Evolutionary conservation across 1,140 invertebrate genomes (phyloP).

Genomic region (Galleria mellonella): DNA sequence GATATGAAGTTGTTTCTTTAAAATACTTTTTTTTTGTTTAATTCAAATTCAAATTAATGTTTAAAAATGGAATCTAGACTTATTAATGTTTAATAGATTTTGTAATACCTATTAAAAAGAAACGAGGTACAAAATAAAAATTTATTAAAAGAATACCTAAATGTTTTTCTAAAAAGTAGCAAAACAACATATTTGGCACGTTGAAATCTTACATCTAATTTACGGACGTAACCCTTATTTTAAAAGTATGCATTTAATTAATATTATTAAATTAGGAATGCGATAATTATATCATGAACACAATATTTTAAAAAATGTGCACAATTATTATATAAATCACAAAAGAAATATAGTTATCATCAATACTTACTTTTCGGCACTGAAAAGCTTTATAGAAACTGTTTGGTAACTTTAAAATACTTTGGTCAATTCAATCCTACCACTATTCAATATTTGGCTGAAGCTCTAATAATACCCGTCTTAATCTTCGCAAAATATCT

Average conservation of each 20-base stretch:
- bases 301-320: background rate
- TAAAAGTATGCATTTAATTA: background rate
- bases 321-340: background rate
- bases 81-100: too few relatives aligned
- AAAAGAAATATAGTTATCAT: constrained; percentile 7
- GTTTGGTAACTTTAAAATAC: constrained; percentile 21
- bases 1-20: too few relatives aligned
- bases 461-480: constrained; percentile 6
- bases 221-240: constrained; percentile 33
- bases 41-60: too few relatives aligned
- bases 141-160: background rate
- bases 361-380: constrained; percentile 7
- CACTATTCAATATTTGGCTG: constrained; percentile 12
- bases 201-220: constrained; percentile 18
- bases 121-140: background rate
- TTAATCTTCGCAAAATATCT: background rate
- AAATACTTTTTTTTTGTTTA: too few relatives aligned
- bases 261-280: background rate
- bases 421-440: constrained; percentile 29
- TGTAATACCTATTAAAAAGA: too few relatives aligned
- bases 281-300: constrained; percentile 1
- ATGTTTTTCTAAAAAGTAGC: constrained; percentile 4
- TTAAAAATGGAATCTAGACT: too few relatives aligned
- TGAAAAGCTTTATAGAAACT: background rate
- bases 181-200: constrained; percentile 3